Evolutionary conservation across 2,888 invertebrate species (phyloP), one percentile per base, ranked within the genome.

Genomic region (Drosophila demipolita): DNA sequence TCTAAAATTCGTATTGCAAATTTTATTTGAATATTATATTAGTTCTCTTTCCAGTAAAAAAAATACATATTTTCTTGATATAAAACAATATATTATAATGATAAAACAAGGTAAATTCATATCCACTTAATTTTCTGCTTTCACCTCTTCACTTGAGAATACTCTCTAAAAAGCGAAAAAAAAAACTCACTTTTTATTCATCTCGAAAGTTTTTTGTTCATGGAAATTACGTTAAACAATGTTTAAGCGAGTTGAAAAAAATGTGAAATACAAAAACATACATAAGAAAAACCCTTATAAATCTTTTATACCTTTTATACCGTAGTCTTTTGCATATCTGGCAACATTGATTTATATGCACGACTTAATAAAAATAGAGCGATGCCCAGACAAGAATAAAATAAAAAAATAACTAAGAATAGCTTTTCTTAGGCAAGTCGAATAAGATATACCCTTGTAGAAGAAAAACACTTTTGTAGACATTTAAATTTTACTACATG

Each of bases 301-400:
- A 91, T 91, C 91, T 90, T 91, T 90, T 78, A 89, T 91, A 91
- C 91, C 91, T 91, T 91, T 85, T 57, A 20, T 42, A 32, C 84
- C 63, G 70, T 75, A 80, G 67, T 87, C 42, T 68, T 86, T 84
- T 86, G 90, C 91, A 89, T 91, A 91, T 90, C 90, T 71, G 75
- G 73, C 66, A 82, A 78, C 85, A 87, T 84, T 91, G 91, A 91
- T 91, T 91, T 91, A 91, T 91, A 91, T 91, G 91, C 82, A 84
- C 68, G 86, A 89, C 80, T 90, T 89, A 75, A 90, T 91, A 89
- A 91, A 84, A 91, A 89, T 87, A 83, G 78, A 78, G 78, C 77
- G 55, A 71, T 26, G 68, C 58, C 75, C 82, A 87, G 74, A 88
- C 83, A 87, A 79, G 32, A 38, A n/a, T n/a, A 9, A 54, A 12